Evolutionary conservation across 1,140 invertebrate genomes (phyloP).

Genomic region (Calliphora vicina): DNA sequence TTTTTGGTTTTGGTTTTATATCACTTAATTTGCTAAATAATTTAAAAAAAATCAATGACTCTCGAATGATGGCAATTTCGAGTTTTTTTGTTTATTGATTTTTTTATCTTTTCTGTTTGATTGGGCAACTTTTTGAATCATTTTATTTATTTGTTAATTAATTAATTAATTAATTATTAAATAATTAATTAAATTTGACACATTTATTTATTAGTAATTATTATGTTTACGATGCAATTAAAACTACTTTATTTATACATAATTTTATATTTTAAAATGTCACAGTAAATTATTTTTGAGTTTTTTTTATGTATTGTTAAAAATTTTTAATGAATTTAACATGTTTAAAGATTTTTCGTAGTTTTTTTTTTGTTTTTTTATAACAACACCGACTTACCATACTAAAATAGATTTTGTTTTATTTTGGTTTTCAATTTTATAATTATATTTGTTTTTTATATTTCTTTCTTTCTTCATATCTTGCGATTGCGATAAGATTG

Average conservation of each 20-base stretch:
- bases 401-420: slow-evolving; percentile 39
- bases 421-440: slow-evolving; percentile 40
- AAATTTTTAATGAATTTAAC: slow-evolving; percentile 34
- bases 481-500: background rate
- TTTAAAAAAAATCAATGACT: background rate
- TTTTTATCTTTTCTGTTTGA: slow-evolving; percentile 49
- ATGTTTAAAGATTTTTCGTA: slow-evolving; percentile 18
- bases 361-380: slow-evolving; percentile 39
- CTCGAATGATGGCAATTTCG: slow-evolving; percentile 48
- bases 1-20: slow-evolving; percentile 39
- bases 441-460: background rate
- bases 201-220: slow-evolving; percentile 19
- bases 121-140: slow-evolving; percentile 61
- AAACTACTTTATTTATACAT: slow-evolving; percentile 34
- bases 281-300: slow-evolving; percentile 37
- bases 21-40: slow-evolving; percentile 17
- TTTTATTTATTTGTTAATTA: slow-evolving; percentile 41
- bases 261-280: slow-evolving; percentile 37
- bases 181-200: slow-evolving; percentile 28
- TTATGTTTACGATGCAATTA: slow-evolving; percentile 16
- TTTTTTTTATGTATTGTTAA: slow-evolving; percentile 43
- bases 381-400: slow-evolving; percentile 46
- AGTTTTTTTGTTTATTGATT: slow-evolving; percentile 46
- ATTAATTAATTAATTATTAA: background rate
- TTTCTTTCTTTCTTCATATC: background rate